Conservation (phyloP, 35 echinoderm and acorn worm genomes). For the Hemicentrotus pulcherrimus region DNA sequence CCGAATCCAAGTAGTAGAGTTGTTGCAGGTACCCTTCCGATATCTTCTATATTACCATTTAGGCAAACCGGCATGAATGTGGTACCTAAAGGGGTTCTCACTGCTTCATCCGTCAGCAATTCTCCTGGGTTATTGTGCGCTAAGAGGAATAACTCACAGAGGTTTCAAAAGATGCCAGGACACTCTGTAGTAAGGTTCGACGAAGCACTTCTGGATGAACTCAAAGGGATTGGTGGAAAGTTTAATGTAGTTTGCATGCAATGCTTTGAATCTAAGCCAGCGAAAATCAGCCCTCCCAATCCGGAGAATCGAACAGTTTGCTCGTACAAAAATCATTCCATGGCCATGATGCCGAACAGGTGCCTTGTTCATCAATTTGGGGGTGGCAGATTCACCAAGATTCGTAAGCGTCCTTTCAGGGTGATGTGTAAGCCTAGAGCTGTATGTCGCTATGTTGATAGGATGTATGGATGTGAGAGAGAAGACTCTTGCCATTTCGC, state of each 20-base stretch:
- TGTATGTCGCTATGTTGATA: conserved; percentile 65
- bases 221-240: neutral
- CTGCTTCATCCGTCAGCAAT: neutral
- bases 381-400: conserved; percentile 46
- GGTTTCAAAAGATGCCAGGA: neutral
- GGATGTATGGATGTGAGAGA: conserved; percentile 55
- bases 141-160: neutral
- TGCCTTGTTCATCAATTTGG: conserved; percentile 54
- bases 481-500: conserved; percentile 78
- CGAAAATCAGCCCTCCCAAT: conserved; percentile 52
- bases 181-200: neutral
- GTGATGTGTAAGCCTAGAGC: conserved; percentile 33
- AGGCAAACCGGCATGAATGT: too few species aligned
- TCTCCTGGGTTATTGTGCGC: neutral
- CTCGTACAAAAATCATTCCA: conserved; percentile 46
- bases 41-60: neutral
- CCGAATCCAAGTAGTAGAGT: neutral
- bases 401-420: conserved; percentile 61
- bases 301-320: conserved; percentile 29
- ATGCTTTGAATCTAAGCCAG: conserved; percentile 72
- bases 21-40: neutral
- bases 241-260: conserved; percentile 29
- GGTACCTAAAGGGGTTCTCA: neutral
- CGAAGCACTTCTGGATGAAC: neutral
- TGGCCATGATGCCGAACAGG: conserved; percentile 58